Evolutionary conservation across 2,113 vertebrate genomes (phyloP), one percentile per base, ranked within the genome.

Genomic region (Pelodiscus sinensis): DNA sequence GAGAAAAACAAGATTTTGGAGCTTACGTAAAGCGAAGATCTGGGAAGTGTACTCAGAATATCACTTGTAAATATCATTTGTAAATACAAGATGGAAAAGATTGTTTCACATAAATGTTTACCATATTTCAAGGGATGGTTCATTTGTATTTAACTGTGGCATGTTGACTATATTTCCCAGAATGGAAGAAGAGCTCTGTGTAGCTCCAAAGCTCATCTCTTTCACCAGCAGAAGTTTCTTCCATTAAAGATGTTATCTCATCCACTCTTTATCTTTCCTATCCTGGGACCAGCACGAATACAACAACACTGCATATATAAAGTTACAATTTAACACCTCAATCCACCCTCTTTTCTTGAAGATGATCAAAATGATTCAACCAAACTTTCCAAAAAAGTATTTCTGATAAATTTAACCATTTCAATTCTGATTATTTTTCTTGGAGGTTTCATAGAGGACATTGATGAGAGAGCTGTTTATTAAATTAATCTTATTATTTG

Each of bases 271-370:
- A 3, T 68, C 14, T n/a, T 7, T n/a, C 31, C 8, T n/a, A 9
- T 31, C 31, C 62, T n/a, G 8, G 62, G 31, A n/a, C 62, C 29
- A 68, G 16, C 15, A 68, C 1, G 8, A 8, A 15, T 68, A 18
- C 31, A n/a, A 31, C 62, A 68, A 68, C 29, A 68, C 31, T 68
- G 31, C 31, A n/a, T 68, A 15, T 16, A 25, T 10, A 4, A 51
- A 65, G 31, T 1, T 51, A 71, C 14, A 65, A 1, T 6, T 8
- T 2, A 16, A 31, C 9, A 1, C 5, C 58, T n/a, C 9, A 8
- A 29, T 31, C 16, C 19, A 27, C 86, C 51, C 18, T 58, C 73
- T 58, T 29, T 68, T 29, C 27, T 82, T 82, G 81, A 18, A 18
- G 54, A 24, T 9, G 3, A 85, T 9, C n/a, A 25, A 9, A 22